Evolutionary conservation across 2,888 invertebrate species (phyloP).

Genomic region (Petrolisthes manimaculis): DNA sequence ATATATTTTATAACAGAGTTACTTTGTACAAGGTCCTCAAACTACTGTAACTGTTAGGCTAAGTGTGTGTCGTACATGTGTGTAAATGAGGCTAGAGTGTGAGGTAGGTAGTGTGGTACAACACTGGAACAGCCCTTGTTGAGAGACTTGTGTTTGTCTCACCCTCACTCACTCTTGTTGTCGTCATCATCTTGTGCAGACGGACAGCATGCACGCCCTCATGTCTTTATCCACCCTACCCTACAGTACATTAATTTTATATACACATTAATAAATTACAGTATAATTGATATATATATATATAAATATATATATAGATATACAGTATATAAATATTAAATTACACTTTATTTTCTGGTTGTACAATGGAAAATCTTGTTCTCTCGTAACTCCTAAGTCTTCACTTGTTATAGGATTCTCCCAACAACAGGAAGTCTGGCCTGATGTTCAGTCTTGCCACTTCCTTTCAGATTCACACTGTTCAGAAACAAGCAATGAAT

Average conservation of each 20-base stretch:
- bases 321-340: slow-evolving; percentile 33
- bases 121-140: slow-evolving; percentile 56
- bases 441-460: slow-evolving; percentile 42
- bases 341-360: slow-evolving; percentile 34
- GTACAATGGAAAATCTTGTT: slow-evolving; percentile 51
- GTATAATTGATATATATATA: slow-evolving; percentile 37
- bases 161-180: neutral
- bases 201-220: slow-evolving; percentile 7
- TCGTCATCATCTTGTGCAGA: neutral
- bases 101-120: slow-evolving; percentile 23
- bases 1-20: no score
- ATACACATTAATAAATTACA: slow-evolving; percentile 33
- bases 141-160: neutral
- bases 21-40: neutral
- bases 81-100: neutral
- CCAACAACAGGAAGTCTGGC: neutral
- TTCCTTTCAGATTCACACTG: slow-evolving; percentile 46
- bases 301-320: slow-evolving; percentile 30
- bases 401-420: slow-evolving; percentile 54
- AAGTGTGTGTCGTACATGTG: neutral
- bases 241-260: slow-evolving; percentile 23
- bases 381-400: slow-evolving; percentile 27
- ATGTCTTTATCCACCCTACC: neutral
- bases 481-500: slow-evolving; percentile 43
- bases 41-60: neutral